A percentile compares a stretch with the other conserved stretches of the same genome.
These are phyloP conservation scores for Pegoplata infirma DNA, from an alignment of 2,888 invertebrate species.

Conservation along the genomic window DNA sequence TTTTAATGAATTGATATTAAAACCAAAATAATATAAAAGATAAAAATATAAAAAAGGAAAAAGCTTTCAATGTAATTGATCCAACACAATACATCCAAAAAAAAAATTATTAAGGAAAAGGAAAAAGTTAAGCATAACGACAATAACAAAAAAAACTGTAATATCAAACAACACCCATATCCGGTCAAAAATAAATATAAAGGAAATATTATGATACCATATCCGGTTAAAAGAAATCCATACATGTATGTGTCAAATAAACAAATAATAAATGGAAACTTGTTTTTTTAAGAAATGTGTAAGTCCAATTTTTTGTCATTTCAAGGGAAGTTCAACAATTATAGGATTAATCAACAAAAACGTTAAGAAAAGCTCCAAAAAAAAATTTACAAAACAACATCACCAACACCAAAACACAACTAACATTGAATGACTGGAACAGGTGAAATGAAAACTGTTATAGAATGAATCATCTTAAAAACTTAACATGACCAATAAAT, in stretches of 20 bases:
- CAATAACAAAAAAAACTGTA: background rate
- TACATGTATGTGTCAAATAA: too few species aligned
- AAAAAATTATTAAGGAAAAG: background rate
- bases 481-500: too few species aligned
- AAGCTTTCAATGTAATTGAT: constrained; percentile 29
- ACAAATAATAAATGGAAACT: too few species aligned
- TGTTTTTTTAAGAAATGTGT: too few species aligned
- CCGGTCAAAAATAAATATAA: background rate
- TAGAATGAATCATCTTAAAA: too few species aligned
- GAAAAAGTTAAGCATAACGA: background rate
- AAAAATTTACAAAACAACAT: too few species aligned
- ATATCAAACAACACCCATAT: constrained; percentile 15
- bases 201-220: constrained; percentile 13
- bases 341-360: background rate
- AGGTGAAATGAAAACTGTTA: too few species aligned
- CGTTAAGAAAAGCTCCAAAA: too few species aligned
- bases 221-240: background rate
- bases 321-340: background rate
- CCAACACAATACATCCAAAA: background rate
- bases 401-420: too few species aligned
- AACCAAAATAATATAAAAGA: background rate
- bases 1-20: constrained; percentile 20
- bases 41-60: background rate
- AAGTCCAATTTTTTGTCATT: too few species aligned
- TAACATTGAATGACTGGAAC: too few species aligned